phyloP scores from a whole-genome alignment of 2,888 invertebrate genomes.

The Electrophaes corylata region DNA sequence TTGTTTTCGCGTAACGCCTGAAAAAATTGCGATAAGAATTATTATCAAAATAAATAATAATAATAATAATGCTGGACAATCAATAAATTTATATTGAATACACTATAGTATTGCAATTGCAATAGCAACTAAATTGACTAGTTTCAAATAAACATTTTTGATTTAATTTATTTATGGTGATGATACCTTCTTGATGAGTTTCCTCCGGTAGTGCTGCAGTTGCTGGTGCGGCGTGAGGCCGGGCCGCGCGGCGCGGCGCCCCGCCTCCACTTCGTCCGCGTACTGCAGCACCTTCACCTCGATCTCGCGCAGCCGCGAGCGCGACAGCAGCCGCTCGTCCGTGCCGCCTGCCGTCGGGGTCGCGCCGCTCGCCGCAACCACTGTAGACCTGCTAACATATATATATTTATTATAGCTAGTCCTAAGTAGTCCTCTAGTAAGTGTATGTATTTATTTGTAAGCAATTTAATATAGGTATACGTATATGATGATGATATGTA shows the following conservation, averaged over 20 bases:
- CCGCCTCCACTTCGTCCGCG: slow-evolving; percentile 97
- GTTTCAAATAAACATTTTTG: too few species aligned
- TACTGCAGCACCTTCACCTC: slow-evolving; percentile 98
- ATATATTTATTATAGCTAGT: too few species aligned
- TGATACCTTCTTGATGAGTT: slow-evolving; percentile 92
- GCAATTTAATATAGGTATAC: too few species aligned
- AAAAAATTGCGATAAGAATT: neutral
- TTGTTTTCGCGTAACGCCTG: slow-evolving; percentile 69
- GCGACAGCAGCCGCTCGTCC: slow-evolving; percentile 83
- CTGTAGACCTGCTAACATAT: neutral
- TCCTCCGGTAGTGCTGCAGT: slow-evolving; percentile 95
- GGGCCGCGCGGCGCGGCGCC: slow-evolving; percentile 88
- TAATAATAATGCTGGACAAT: too few species aligned
- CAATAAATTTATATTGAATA: too few species aligned
- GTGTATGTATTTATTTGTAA: too few species aligned
- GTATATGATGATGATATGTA: too few species aligned
- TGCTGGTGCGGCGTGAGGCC: slow-evolving; percentile 92
- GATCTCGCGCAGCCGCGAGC: slow-evolving; percentile 93
- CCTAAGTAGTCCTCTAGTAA: too few species aligned
- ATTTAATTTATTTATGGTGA: too few species aligned
- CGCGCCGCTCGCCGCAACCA: neutral
- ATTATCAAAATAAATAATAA: too few species aligned
- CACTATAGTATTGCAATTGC: too few species aligned
- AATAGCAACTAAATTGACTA: too few species aligned
- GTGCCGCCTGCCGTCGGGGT: slow-evolving; percentile 1